These are phyloP conservation scores for Apoderus coryli DNA, from an alignment of 2,888 invertebrate species.

Conservation along the genomic window DNA sequence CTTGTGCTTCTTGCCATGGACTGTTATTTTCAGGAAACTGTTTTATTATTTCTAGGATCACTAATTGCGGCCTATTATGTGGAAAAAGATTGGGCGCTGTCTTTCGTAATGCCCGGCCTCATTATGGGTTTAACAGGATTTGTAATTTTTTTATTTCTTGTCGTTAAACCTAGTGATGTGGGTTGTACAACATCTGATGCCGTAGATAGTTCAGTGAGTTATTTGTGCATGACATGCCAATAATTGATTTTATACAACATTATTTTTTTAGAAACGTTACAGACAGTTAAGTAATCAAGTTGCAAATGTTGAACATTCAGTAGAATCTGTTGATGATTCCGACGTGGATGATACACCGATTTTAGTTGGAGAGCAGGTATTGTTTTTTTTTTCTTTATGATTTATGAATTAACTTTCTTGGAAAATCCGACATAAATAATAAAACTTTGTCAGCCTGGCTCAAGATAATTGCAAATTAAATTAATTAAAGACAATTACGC, in stretches of 20 bases:
- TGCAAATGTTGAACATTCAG: slow-evolving; percentile 21
- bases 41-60: slow-evolving; percentile 36
- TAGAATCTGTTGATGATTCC: slow-evolving; percentile 16
- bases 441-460: too few species aligned
- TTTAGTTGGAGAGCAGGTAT: slow-evolving; percentile 43
- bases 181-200: slow-evolving; percentile 31
- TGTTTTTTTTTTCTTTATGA: slow-evolving; percentile 4
- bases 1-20: too few species aligned
- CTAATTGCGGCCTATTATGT: slow-evolving; percentile 81
- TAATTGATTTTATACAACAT: too few species aligned
- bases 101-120: slow-evolving; percentile 81
- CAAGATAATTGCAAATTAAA: too few species aligned
- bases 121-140: slow-evolving; percentile 61
- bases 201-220: slow-evolving; percentile 5
- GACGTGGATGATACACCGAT: slow-evolving; percentile 32
- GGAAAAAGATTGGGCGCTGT: slow-evolving; percentile 76
- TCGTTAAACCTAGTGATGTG: slow-evolving; percentile 67
- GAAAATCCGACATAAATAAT: background rate
- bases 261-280: slow-evolving; percentile 20
- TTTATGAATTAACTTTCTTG: slow-evolving; percentile 10
- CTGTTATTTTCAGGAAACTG: too few species aligned
- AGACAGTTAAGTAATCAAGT: slow-evolving; percentile 24
- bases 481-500: too few species aligned
- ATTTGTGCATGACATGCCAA: background rate
- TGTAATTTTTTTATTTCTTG: slow-evolving; percentile 68